These are phyloP conservation scores for Troglohyphantes excavatus DNA, from an alignment of 2,888 invertebrate species.

Conservation along the genomic window DNA sequence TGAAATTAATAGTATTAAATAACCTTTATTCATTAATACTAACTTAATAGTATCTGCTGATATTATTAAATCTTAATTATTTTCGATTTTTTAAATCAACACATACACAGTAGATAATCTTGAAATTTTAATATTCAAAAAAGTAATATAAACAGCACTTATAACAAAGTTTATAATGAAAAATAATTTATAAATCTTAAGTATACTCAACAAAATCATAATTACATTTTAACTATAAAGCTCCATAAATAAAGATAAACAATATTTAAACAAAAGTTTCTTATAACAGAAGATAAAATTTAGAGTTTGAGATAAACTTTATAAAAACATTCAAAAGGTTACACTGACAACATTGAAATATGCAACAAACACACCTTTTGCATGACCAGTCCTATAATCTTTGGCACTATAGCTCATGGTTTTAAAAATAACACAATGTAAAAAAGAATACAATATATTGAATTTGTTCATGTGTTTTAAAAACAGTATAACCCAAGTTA, in stretches of 20 bases:
- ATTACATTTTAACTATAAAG: background rate
- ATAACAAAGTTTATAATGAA: background rate
- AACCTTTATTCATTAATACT: too few species aligned
- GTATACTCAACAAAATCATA: background rate
- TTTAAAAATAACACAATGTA: background rate
- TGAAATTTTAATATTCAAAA: background rate
- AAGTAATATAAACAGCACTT: background rate
- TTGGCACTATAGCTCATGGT: background rate
- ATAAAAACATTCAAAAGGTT: background rate
- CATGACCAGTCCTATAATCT: background rate
- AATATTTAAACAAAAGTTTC: background rate
- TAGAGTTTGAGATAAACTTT: background rate
- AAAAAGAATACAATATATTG: background rate
- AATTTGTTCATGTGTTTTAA: background rate
- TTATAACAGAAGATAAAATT: background rate
- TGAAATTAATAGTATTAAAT: too few species aligned
- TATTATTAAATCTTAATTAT: too few species aligned
- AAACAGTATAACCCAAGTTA: too few species aligned
- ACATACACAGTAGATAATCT: background rate
- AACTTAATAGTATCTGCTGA: too few species aligned
- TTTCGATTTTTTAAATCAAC: background rate
- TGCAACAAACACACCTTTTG: background rate
- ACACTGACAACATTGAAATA: background rate
- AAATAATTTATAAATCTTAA: background rate
- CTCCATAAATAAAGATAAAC: background rate